Evolutionary conservation across 2,888 invertebrate species (phyloP).

Genomic region (Pandemis cinnamomeana): DNA sequence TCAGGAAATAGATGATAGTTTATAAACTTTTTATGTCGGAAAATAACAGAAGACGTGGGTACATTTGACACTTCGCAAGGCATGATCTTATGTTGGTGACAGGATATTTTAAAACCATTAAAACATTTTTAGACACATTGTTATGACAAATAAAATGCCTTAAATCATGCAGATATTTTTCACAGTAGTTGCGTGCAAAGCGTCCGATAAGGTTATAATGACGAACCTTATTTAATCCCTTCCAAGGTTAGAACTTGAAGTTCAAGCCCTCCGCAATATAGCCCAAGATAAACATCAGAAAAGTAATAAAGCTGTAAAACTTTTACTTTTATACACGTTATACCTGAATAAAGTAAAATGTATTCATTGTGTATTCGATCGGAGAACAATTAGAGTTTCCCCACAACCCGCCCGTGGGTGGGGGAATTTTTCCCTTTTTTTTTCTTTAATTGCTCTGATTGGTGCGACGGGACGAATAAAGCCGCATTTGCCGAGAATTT

Average conservation of each 20-base stretch:
- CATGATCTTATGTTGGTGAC: neutral
- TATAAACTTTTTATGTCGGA: too few species aligned
- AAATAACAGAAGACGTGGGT: too few species aligned
- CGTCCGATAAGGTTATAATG: neutral
- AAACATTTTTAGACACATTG: too few species aligned
- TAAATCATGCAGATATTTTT: neutral
- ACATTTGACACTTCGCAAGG: too few species aligned
- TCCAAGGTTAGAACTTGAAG: neutral
- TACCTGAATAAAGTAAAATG: constrained; percentile 18
- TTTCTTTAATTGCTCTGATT: constrained; percentile 77
- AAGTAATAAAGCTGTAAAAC: constrained; percentile 22
- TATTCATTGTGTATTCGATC: constrained; percentile 30
- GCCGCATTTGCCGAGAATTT: constrained; percentile 66
- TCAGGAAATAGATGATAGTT: too few species aligned
- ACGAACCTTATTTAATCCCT: neutral
- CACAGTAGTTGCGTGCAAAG: neutral
- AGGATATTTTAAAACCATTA: too few species aligned
- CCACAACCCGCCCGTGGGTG: constrained; percentile 49
- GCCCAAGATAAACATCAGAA: constrained; percentile 17
- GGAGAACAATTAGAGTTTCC: constrained; percentile 60
- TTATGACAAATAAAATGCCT: neutral
- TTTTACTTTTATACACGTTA: constrained; percentile 16
- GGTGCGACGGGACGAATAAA: constrained; percentile 72
- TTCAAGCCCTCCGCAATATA: neutral
- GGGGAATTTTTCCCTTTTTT: constrained; percentile 67